These are phyloP conservation scores for Calameuta filiformis DNA, from an alignment of 2,888 invertebrate species.

Conservation along the genomic window DNA sequence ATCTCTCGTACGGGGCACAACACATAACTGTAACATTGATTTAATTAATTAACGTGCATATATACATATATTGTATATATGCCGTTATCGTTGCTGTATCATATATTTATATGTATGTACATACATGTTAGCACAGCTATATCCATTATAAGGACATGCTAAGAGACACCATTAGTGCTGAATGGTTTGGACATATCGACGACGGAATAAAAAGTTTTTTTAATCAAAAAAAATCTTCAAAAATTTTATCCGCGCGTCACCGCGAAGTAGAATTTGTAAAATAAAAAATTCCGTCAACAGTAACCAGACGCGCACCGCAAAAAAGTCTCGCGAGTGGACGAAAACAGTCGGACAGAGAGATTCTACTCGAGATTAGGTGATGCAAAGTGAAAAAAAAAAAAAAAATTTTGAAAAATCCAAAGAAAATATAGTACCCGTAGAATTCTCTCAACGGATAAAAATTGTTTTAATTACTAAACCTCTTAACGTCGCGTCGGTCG, in stretches of 20 bases:
- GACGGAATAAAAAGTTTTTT: background rate
- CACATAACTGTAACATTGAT: background rate
- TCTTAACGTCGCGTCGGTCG: no score
- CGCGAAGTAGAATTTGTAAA: background rate
- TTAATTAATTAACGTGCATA: background rate
- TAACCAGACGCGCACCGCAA: constrained; percentile 40
- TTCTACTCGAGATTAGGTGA: accelerated
- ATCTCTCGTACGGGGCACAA: background rate
- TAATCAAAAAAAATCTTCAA: no score
- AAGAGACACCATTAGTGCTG: constrained; percentile 14
- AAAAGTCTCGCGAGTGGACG: constrained; percentile 43
- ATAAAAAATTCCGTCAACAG: constrained; percentile 15
- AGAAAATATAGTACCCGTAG: no score
- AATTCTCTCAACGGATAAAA: no score
- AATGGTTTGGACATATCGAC: background rate
- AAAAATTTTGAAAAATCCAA: background rate
- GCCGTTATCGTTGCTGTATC: background rate
- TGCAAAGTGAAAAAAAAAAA: no score
- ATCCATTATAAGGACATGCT: constrained; percentile 32
- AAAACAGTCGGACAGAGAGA: constrained; percentile 34
- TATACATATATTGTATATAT: background rate
- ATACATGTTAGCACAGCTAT: constrained; percentile 45
- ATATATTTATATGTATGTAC: background rate
- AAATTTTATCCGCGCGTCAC: background rate
- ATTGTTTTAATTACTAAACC: no score